phyloP scores from a whole-genome alignment of 1,140 invertebrate genomes.

The Caenorhabditis briggsae region DNA sequence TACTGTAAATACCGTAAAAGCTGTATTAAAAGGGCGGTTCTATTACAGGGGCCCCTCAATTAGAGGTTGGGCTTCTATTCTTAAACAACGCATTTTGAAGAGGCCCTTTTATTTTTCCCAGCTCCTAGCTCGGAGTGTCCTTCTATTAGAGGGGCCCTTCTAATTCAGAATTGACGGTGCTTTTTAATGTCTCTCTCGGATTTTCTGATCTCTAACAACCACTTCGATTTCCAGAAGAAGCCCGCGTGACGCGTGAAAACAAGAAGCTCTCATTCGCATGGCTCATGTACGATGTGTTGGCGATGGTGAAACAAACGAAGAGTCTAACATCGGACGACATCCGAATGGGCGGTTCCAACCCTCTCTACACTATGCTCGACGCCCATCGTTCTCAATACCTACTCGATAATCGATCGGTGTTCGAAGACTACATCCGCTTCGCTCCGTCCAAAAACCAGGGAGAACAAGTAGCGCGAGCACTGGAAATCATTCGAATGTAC shows the following conservation, averaged over 20 bases:
- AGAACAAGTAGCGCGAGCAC: slow-evolving; percentile 1
- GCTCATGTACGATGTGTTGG: slow-evolving; percentile 52
- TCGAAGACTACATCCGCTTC: slow-evolving; percentile 6
- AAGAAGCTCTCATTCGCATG: slow-evolving; percentile 61
- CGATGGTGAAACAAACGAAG: slow-evolving; percentile 43
- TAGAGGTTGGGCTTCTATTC: too few species aligned
- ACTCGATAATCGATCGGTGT: background rate
- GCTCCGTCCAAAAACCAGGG: background rate
- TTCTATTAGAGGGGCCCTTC: too few species aligned
- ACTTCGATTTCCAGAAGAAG: slow-evolving; percentile 9
- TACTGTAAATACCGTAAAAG: too few species aligned
- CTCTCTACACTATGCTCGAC: slow-evolving; percentile 38
- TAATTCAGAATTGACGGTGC: background rate
- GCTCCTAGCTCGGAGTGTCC: too few species aligned
- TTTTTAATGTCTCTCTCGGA: too few species aligned
- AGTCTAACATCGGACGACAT: background rate
- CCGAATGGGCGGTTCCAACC: background rate
- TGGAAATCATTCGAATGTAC: slow-evolving; percentile 9
- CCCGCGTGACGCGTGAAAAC: slow-evolving; percentile 19
- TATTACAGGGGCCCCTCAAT: too few species aligned
- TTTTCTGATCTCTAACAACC: too few species aligned
- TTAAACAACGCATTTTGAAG: too few species aligned
- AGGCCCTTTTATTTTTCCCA: too few species aligned
- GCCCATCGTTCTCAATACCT: slow-evolving; percentile 19
- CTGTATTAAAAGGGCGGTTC: too few species aligned